A percentile compares a stretch with the other conserved stretches of the same genome.
These are phyloP conservation scores for Cephalopholis sonnerati DNA, from an alignment of 2,113 vertebrate genomes.

Conservation along the genomic window DNA sequence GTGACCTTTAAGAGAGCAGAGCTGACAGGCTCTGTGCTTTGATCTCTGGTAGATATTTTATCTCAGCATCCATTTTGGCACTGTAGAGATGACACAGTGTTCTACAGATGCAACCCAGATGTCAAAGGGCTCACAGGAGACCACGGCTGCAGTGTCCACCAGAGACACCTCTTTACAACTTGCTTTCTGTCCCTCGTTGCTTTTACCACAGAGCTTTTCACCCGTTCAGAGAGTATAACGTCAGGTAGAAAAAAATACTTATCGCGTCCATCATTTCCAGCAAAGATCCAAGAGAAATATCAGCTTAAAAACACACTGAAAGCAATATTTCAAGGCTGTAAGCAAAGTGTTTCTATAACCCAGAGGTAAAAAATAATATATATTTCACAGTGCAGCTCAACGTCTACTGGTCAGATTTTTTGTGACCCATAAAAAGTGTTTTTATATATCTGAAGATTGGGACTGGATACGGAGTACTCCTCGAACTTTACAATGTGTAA, in stretches of 20 bases:
- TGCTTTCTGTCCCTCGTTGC: slow-evolving; percentile 15
- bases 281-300: slow-evolving; percentile 15
- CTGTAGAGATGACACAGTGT: slow-evolving; percentile 35
- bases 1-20: slow-evolving; percentile 61
- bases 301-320: neutral
- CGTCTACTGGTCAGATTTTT: neutral
- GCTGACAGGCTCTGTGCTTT: slow-evolving; percentile 53
- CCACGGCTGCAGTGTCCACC: slow-evolving; percentile 11
- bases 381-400: neutral
- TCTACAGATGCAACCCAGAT: slow-evolving; percentile 34
- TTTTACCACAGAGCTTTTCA: slow-evolving; percentile 23
- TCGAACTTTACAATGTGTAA: neutral
- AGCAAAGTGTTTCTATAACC: slow-evolving; percentile 16
- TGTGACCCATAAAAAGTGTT: neutral
- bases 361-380: neutral
- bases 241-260: slow-evolving; percentile 8
- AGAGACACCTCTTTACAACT: slow-evolving; percentile 22
- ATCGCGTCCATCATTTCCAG: slow-evolving; percentile 10
- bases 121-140: slow-evolving; percentile 44
- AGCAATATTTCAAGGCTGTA: slow-evolving; percentile 11
- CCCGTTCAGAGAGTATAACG: slow-evolving; percentile 31
- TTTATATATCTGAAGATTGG: neutral
- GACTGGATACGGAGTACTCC: neutral
- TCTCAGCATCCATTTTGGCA: slow-evolving; percentile 38
- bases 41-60: slow-evolving; percentile 62